A percentile compares a stretch with the other conserved stretches of the same genome.
These are phyloP conservation scores for Drosophila novamexicana DNA, from an alignment of 1,140 invertebrate species.

Conservation along the genomic window DNA sequence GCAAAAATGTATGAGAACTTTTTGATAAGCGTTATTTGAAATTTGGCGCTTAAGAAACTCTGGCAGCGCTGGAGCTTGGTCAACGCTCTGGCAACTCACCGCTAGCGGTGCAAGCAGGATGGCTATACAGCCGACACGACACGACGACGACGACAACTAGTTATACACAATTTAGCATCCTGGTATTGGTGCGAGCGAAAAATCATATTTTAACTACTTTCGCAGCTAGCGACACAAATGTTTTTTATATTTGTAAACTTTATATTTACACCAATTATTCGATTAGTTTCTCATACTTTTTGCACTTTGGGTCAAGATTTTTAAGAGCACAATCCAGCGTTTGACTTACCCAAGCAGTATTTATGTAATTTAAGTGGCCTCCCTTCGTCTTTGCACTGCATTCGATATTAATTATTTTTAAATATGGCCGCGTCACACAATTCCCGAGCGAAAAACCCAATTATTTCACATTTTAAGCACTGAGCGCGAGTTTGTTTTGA, in stretches of 20 bases:
- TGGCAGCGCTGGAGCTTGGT: conserved; percentile 27
- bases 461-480: conserved; percentile 65
- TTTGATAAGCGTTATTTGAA: conserved; percentile 33
- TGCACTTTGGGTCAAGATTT: conserved; percentile 33
- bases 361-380: conserved; percentile 69
- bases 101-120: conserved; percentile 47
- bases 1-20: conserved; percentile 29
- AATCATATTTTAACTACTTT: conserved; percentile 68
- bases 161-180: conserved; percentile 72
- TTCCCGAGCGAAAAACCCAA: conserved; percentile 36
- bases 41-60: conserved; percentile 2
- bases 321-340: background rate
- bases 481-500: conserved; percentile 51
- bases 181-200: conserved; percentile 74
- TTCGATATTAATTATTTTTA: conserved; percentile 63
- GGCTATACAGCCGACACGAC: conserved; percentile 41
- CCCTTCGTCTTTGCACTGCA: conserved; percentile 37
- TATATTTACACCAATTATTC: conserved; percentile 2
- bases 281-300: conserved; percentile 41
- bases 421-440: conserved; percentile 80
- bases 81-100: conserved; percentile 44
- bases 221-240: conserved; percentile 60
- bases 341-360: conserved; percentile 59
- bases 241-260: conserved; percentile 35
- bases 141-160: conserved; percentile 55